A percentile compares a stretch with the other conserved stretches of the same genome.
Conservation (phyloP, 2,797 vertebrate species). For the Enteromius paludinosus region DNA sequence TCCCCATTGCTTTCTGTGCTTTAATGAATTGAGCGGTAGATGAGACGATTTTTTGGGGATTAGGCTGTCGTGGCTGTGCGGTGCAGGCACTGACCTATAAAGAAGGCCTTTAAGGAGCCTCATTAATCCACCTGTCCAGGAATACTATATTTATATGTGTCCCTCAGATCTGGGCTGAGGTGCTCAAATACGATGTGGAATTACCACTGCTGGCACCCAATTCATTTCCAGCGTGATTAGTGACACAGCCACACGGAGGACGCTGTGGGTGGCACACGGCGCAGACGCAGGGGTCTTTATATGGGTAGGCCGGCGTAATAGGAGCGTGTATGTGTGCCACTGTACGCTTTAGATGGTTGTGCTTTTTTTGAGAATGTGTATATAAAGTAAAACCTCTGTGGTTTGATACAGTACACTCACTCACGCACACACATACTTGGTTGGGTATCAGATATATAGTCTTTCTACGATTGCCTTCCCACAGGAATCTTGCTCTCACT, state of each 20-base stretch:
- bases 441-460: constrained; percentile 39
- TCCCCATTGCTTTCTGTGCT: background rate
- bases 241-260: constrained; percentile 62
- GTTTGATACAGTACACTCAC: constrained; percentile 42
- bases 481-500: constrained; percentile 55
- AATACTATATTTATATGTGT: constrained; percentile 76
- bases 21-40: constrained; percentile 63
- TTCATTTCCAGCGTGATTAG: constrained; percentile 79
- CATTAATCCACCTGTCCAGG: constrained; percentile 78
- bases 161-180: constrained; percentile 72
- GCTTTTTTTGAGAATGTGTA: constrained; percentile 3
- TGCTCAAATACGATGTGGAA: constrained; percentile 76
- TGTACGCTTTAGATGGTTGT: constrained; percentile 15
- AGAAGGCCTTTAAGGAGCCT: constrained; percentile 72
- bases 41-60: constrained; percentile 60
- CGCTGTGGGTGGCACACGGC: constrained; percentile 70
- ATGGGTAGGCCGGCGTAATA: constrained; percentile 6
- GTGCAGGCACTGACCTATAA: constrained; percentile 76
- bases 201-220: constrained; percentile 75
- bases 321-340: constrained; percentile 17
- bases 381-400: background rate
- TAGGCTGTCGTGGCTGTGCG: constrained; percentile 61
- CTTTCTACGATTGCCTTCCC: constrained; percentile 40
- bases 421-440: constrained; percentile 43
- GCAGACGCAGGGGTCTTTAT: constrained; percentile 55